Evolutionary conservation across 2,797 vertebrate species (phyloP).

Genomic region (Sebastes goodei): DNA sequence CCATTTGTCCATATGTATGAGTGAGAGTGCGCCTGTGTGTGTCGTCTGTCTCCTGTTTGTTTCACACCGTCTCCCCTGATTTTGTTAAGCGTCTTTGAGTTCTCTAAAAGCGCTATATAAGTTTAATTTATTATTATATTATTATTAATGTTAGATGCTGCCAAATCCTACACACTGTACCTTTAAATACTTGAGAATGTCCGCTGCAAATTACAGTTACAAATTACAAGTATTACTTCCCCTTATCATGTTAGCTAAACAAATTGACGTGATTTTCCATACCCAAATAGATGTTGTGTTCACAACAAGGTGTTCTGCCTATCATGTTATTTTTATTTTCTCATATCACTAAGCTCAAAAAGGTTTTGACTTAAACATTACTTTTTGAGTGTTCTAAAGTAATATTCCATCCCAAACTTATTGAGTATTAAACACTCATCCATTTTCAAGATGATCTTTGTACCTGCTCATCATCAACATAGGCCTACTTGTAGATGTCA

Average conservation of each 20-base stretch:
- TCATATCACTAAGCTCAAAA: not conserved
- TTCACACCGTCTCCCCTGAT: no score
- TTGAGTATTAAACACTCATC: not conserved
- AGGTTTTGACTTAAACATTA: not conserved
- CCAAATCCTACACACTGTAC: no score
- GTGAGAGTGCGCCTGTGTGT: no score
- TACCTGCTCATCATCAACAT: not conserved
- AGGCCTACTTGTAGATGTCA: not conserved
- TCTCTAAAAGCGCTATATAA: no score
- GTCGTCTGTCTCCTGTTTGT: no score
- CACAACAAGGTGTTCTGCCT: not conserved
- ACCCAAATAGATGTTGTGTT: not conserved
- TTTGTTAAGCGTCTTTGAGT: no score
- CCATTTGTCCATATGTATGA: accelerated
- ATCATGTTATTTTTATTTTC: not conserved
- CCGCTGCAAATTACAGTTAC: not conserved
- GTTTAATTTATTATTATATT: no score
- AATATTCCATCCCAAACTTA: not conserved
- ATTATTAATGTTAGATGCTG: no score
- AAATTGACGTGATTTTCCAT: not conserved
- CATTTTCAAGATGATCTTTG: not conserved
- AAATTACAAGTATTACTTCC: not conserved
- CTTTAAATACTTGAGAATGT: not conserved
- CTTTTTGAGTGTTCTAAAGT: not conserved
- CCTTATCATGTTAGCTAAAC: no score